Evolutionary conservation across 2,888 invertebrate species (phyloP), one percentile per base, ranked within the genome.

Genomic region (Sinelater perroti): DNA sequence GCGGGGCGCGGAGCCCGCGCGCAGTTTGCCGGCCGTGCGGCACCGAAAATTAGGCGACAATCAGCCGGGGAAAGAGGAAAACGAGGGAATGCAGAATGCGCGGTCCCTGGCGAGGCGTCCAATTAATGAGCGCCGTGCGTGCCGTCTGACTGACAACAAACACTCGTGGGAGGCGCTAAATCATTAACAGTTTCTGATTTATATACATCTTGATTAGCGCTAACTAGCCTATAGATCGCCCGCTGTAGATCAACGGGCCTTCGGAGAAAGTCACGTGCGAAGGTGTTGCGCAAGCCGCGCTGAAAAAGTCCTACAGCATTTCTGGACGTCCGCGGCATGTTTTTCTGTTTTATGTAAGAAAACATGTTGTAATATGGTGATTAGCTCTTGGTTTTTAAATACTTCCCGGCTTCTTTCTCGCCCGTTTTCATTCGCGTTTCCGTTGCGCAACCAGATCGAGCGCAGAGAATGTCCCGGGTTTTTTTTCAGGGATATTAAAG

Each of bases 131-230:
- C 63, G 61, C 51, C 62, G 61, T 68, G 65, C 69, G 67, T 67
- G 69, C 63, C 56, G 58, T 61, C 66, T 67, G 69, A 66, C 64
- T 67, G 70, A 68, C 66, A 67, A 64, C 64, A 60, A 61, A 60
- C 55, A 62, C 55, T 66, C 70, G 71, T 72, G 70, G 70, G 71
- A 67, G 69, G 71, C 67, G 68, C 64, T 67, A 69, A 65, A 68
- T 69, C 67, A 67, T 69, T 67, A 68, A 67, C 67, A 55, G 62
- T 65, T 62, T 60, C 66, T 70, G 68, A 70, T 69, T 71, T 71
- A 70, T 68, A 46, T 54, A 46, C 55, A 58, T 65, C 59, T 61
- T 57, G 56, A 60, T 60, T 56, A 58, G 7, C 47, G 20, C 40
- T 55, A 55, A 55, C 55, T 55, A 55, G 45, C 52, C 46, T 26